phyloP scores from a whole-genome alignment of 2,797 vertebrate genomes.

The Nasua narica region DNA sequence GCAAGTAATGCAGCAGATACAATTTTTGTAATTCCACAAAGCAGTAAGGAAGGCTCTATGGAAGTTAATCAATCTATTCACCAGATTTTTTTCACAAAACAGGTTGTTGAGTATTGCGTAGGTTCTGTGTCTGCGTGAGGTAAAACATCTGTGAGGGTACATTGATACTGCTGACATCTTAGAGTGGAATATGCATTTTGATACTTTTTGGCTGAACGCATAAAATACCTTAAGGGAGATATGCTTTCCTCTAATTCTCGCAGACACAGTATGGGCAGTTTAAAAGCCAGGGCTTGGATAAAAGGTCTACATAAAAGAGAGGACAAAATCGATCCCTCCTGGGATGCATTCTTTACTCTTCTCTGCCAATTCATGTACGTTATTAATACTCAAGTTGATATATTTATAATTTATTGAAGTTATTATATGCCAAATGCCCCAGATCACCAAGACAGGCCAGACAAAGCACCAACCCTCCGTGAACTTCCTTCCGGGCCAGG shows the following conservation, averaged over 20 bases:
- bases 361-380: background rate
- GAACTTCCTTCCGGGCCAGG: background rate
- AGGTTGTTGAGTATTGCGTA: too few relatives aligned
- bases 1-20: background rate
- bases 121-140: background rate
- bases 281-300: background rate
- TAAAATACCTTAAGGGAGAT: background rate
- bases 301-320: background rate
- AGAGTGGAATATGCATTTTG: background rate
- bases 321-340: background rate
- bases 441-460: background rate
- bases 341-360: background rate
- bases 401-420: background rate
- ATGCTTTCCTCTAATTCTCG: background rate
- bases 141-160: background rate
- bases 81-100: background rate
- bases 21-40: background rate
- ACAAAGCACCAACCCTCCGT: background rate
- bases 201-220: background rate
- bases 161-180: fast-evolving
- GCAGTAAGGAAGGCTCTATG: background rate
- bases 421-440: background rate
- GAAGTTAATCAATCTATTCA: background rate
- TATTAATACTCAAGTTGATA: background rate
- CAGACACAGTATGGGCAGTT: background rate